Percentiles rank a stretch among this genome's conserved stretches.
These are phyloP conservation scores for Coregonus suidteri DNA, from an alignment of 2,797 vertebrate species.

Conservation along the genomic window DNA sequence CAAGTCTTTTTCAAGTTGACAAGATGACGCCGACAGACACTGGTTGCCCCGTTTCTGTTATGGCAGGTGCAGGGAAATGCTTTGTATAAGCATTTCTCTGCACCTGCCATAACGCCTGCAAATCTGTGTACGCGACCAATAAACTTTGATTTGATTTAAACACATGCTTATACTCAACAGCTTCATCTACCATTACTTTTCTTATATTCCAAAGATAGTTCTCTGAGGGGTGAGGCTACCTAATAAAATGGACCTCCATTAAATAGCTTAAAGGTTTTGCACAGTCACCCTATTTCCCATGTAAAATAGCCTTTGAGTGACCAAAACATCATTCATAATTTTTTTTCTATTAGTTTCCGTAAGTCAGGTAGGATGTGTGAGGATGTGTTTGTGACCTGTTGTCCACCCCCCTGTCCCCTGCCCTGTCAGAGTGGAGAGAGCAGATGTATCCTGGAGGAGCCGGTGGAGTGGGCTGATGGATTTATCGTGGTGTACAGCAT, in stretches of 20 bases:
- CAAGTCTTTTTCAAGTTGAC: neutral
- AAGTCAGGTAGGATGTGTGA: neutral
- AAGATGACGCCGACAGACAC: no score
- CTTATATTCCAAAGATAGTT: neutral
- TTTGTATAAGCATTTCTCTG: no score
- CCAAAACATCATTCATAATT: no score
- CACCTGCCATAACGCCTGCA: no score
- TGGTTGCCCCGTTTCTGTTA: no score
- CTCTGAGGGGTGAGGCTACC: neutral
- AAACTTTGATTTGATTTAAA: no score
- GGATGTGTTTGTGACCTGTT: constrained; percentile 8
- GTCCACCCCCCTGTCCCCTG: constrained; percentile 1
- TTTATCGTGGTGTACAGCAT: constrained; percentile 66
- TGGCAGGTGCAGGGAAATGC: no score
- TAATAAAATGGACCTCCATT: neutral
- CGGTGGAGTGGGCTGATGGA: constrained; percentile 63
- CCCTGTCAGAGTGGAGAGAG: constrained; percentile 53
- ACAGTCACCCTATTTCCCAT: no score
- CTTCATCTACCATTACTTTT: neutral
- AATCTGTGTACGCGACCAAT: no score
- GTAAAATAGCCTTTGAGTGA: no score
- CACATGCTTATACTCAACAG: neutral
- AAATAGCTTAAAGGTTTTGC: no score
- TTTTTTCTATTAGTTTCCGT: neutral
- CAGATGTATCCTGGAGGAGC: constrained; percentile 59